Evolutionary conservation across 2,113 vertebrate species (phyloP).

Genomic region (Piprites chloris): DNA sequence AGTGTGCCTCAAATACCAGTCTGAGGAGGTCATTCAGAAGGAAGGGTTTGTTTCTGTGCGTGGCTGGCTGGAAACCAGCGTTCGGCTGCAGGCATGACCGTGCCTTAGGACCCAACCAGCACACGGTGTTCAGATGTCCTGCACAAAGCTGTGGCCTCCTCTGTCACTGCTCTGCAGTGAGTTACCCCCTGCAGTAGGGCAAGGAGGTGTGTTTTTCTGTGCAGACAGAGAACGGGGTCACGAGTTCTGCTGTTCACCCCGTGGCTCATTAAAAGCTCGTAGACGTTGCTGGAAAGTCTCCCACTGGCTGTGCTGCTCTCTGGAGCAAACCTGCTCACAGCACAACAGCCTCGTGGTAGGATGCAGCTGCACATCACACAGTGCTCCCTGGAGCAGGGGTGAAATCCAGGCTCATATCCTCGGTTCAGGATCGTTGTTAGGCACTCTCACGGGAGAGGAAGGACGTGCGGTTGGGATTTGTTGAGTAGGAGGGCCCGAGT

Average conservation of each 20-base stretch:
- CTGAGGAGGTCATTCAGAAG: background rate
- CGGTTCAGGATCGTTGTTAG: background rate
- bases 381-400: background rate
- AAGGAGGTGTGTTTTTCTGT: background rate
- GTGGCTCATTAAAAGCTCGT: background rate
- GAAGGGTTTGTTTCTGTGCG: background rate
- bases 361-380: background rate
- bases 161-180: background rate
- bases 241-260: background rate
- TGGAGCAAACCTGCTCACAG: background rate
- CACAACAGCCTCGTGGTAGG: background rate
- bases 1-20: background rate
- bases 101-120: background rate
- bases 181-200: background rate
- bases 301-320: background rate
- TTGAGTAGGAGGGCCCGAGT: rapidly evolving
- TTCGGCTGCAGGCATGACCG: background rate
- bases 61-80: background rate
- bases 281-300: background rate
- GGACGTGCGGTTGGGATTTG: background rate
- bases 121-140: background rate
- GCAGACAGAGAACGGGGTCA: background rate
- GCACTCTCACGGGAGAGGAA: background rate
- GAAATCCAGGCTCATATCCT: background rate
- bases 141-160: background rate